Base-by-base conservation (phyloP, 1,140 invertebrate species). In the Ips typographus region DNA sequence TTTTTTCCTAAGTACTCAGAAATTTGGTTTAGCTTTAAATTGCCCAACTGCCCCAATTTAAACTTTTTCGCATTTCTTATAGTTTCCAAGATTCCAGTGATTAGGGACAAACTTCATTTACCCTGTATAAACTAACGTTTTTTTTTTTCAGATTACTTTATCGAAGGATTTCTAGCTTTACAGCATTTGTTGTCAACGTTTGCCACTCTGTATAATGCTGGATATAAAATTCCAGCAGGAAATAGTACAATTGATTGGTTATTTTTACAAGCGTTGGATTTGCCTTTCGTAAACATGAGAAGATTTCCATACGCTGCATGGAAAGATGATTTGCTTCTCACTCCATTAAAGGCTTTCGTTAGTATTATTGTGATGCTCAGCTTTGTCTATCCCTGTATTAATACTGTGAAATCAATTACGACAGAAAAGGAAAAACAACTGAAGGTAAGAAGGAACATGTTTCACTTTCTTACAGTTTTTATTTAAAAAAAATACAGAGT, bases 231-330 rank as follows among this genome's bases (percentile, higher is more conserved):
- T 6, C 7, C 60, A 6, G 22, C 8, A 40, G 44, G 8, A 42
- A 6, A 40, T 40, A 51, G 37, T 44, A n/a, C 38, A 49, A 51
- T 8, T 41, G 55, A 49, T 37, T 57, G n/a, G n/a, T 1, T 42
- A 0, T 4, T 2, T 5, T 6, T 37, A 22, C 42, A 36, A 58
- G 44, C 2, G 4, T 8, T 36, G 0, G 37, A 5, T 36, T 76
- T 80, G 37, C 71, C 81, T 0, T 70, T 74, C 51, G 71, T 81
- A 56, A 41, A 83, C 64, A 80, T 93, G 73, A 83, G 87, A 76
- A 82, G 91, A 58, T 90, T 90, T 78, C 92, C 93, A 0, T 93
- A 91, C 81, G 87, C 90, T 0, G 82, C 84, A 6, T 94, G 89
- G 78, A 84, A 88, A 40, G 84, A 86, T 65, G 93, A 95, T 79